phyloP scores from a whole-genome alignment of 2,113 vertebrate genomes.

The Podarcis muralis region DNA sequence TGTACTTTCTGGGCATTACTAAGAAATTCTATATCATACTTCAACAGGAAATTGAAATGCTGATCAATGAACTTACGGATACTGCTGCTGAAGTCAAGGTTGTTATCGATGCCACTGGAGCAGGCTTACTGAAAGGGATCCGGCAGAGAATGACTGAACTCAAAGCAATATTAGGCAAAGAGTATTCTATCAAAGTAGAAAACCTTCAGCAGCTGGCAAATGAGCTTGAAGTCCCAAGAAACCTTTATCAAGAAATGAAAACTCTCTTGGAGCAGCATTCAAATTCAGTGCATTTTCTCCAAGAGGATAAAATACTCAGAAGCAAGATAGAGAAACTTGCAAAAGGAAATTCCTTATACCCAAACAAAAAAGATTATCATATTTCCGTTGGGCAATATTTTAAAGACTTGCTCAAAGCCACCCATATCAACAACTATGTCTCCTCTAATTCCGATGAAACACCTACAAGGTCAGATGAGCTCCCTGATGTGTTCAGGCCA shows the following conservation, averaged over 20 bases:
- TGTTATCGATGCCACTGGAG: neutral
- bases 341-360: neutral
- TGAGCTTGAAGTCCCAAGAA: neutral
- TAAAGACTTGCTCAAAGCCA: conserved; percentile 45
- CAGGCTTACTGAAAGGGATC: conserved; percentile 35
- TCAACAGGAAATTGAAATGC: conserved; percentile 31
- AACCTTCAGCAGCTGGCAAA: conserved; percentile 8
- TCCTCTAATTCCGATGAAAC: neutral
- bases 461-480: neutral
- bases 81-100: neutral
- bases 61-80: conserved; percentile 2
- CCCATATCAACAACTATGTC: conserved; percentile 14
- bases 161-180: conserved; percentile 14
- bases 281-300: conserved; percentile 35
- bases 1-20: neutral
- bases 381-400: conserved; percentile 45
- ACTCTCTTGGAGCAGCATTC: conserved; percentile 6
- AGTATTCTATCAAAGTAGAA: conserved; percentile 38
- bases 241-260: conserved; percentile 41
- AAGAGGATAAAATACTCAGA: conserved; percentile 29
- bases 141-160: neutral
- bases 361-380: neutral
- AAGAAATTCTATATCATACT: neutral
- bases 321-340: conserved; percentile 20
- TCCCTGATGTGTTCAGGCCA: neutral